Evolutionary conservation across 2,113 vertebrate genomes (phyloP), one percentile per base, ranked within the genome.

Genomic region (Setophaga kirtlandii): DNA sequence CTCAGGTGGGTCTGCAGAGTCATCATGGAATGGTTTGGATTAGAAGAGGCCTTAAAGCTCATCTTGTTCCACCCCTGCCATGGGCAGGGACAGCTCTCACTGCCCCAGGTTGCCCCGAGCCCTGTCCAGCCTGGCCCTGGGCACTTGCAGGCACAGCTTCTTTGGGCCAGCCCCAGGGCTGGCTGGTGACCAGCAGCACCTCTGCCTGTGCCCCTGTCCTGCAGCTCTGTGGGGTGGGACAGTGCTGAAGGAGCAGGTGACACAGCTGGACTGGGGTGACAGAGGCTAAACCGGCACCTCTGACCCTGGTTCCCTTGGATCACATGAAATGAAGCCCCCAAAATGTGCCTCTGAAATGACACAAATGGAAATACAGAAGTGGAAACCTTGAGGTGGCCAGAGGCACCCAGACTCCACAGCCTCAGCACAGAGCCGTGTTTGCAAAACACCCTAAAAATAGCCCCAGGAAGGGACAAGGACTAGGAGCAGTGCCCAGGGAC

Each of bases 401-500:
- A 71, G 37, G 52, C 6, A 7, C 56, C 31, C 56, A 12, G 55
- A 62, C n/a, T 56, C 60, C n/a, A 12, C 28, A 7, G 28, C 44
- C 63, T 44, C 15, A 1, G 25, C 7, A 14, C 35, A 30, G 46
- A 83, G n/a, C 62, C 0, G 1, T 6, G 10, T 42, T 77, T 68
- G 53, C 76, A 55, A 60, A 92, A 64, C 80, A 76, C 41, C 53
- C 76, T 76, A 80, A 91, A 95, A 93, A 69, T 37, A 90, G 67
- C 5, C 0, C 27, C 0, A 1, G 42, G 42, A 37, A 31, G 39
- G 47, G 65, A 65, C 46, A 30, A 52, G 93, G 86, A 53, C 53
- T 2, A 65, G 91, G 70, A 79, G 64, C 82, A 31, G 22, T 5
- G 24, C 23, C 5, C 3, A 60, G 42, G 55, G 47, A 5, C 15